phyloP scores from a whole-genome alignment of 2,113 vertebrate species.

The Gambusia holbrooki region DNA sequence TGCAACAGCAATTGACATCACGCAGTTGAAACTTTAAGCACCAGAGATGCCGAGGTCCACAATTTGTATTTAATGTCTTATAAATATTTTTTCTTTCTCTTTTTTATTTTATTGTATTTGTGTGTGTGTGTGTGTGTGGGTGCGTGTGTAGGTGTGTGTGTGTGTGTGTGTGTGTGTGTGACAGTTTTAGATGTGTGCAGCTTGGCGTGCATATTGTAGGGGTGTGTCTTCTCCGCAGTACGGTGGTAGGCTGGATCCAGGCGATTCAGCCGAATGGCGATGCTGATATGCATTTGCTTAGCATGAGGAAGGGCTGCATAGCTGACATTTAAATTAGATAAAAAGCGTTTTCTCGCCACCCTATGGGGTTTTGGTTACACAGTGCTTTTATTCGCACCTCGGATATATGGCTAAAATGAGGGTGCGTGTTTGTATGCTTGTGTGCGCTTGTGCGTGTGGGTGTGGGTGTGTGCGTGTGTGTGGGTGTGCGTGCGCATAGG shows the following conservation, averaged over 20 bases:
- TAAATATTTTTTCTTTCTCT: neutral
- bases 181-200: conserved; percentile 58
- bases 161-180: neutral
- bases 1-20: neutral
- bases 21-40: neutral
- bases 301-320: conserved; percentile 15
- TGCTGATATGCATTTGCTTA: conserved; percentile 55
- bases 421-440: neutral
- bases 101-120: too few species aligned
- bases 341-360: neutral
- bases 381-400: neutral
- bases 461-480: conserved; percentile 15
- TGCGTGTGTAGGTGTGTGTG: too few species aligned
- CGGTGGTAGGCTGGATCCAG: conserved; percentile 66
- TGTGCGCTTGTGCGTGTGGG: neutral
- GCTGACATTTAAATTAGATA: neutral
- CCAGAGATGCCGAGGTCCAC: fast-evolving
- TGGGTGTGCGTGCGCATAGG: neutral
- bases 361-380: neutral
- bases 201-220: conserved; percentile 62
- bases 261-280: conserved; percentile 55
- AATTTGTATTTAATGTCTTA: neutral
- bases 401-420: conserved; percentile 27
- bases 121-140: too few species aligned
- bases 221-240: conserved; percentile 78